Evolutionary conservation across 2,113 vertebrate genomes (phyloP), one percentile per base, ranked within the genome.

Genomic region (Synchiropus splendidus): DNA sequence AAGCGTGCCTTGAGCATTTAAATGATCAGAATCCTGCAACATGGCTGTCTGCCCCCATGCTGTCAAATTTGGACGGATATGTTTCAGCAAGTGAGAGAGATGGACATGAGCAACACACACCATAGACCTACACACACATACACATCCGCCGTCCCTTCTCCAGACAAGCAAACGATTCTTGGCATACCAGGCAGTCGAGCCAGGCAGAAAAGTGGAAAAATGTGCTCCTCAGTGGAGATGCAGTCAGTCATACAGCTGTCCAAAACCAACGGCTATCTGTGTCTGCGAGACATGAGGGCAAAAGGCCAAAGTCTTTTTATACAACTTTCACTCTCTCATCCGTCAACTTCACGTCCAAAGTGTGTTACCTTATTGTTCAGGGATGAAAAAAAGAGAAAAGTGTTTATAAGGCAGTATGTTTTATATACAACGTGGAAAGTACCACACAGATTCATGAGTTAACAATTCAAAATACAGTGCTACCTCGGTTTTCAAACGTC

Each of bases 51-150:
- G 75, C 72, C 75, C 70, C 58, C 40, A 45, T 15, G 59, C 82
- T 80, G 78, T 83, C 78, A 82, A 80, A 77, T 77, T 74, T 75
- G 72, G 77, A 83, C 74, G 68, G 75, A 84, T 74, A 77, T 61
- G 67, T 80, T 81, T 83, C 75, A 83, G 75, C 69, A 59, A 75
- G 77, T 67, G 64, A 77, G 64, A 74, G 74, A 75, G 59, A 66
- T 69, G 67, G 80, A 78, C 71, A 70, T 62, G 61, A 60, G 56
- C 45, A 21, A 36, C 65, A 67, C 58, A 64, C 70, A 45, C 54
- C 18, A 18, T 31, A 21, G 46, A 35, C 51, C 34, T 44, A 18
- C 43, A 43, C 42, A 51, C 48, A 37, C 33, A 31, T 42, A 46
- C 43, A 43, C 39, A 36, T 39, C 27, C 46, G 31, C 44, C 37